A percentile compares a stretch with the other conserved stretches of the same genome.
phyloP scores from a whole-genome alignment of 2,797 vertebrate genomes.

The Brotula barbata region DNA sequence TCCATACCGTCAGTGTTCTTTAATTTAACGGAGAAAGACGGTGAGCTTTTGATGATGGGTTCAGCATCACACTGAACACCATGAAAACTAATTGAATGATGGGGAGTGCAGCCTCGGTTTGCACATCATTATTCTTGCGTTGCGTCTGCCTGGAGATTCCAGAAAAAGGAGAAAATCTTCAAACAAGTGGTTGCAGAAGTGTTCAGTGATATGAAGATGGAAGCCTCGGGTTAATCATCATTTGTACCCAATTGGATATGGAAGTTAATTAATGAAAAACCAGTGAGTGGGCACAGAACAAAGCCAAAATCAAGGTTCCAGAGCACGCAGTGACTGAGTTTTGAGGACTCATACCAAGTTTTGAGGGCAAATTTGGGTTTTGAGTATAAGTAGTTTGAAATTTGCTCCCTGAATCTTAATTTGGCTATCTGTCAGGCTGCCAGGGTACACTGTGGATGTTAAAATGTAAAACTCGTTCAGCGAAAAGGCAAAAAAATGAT shows the following conservation, averaged over 20 bases:
- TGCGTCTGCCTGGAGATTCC: slow-evolving; percentile 13
- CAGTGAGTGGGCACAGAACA: slow-evolving; percentile 32
- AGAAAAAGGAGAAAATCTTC: slow-evolving; percentile 22
- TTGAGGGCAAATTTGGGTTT: not conserved
- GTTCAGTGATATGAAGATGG: slow-evolving; percentile 30
- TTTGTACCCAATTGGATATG: slow-evolving; percentile 14
- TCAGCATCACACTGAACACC: too few species aligned
- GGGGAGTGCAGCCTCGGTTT: slow-evolving; percentile 4
- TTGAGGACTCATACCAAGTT: slow-evolving; percentile 28
- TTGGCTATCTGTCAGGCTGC: slow-evolving; percentile 12
- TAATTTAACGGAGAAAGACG: too few species aligned
- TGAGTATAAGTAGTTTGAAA: too few species aligned
- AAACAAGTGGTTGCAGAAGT: slow-evolving; percentile 28
- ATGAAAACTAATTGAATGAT: not conserved
- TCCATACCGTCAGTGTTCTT: not conserved
- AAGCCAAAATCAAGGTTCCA: slow-evolving; percentile 28
- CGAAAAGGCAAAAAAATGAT: not conserved
- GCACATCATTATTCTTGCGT: slow-evolving; percentile 11
- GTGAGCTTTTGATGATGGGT: too few species aligned
- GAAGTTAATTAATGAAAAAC: slow-evolving; percentile 47
- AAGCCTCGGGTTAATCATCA: slow-evolving; percentile 33
- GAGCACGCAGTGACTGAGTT: slow-evolving; percentile 2
- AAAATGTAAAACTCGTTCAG: not conserved
- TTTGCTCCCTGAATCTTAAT: not conserved
- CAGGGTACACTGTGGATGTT: slow-evolving; percentile 9